phyloP scores from a whole-genome alignment of 2,888 invertebrate species.

The Cryptus armator region DNA sequence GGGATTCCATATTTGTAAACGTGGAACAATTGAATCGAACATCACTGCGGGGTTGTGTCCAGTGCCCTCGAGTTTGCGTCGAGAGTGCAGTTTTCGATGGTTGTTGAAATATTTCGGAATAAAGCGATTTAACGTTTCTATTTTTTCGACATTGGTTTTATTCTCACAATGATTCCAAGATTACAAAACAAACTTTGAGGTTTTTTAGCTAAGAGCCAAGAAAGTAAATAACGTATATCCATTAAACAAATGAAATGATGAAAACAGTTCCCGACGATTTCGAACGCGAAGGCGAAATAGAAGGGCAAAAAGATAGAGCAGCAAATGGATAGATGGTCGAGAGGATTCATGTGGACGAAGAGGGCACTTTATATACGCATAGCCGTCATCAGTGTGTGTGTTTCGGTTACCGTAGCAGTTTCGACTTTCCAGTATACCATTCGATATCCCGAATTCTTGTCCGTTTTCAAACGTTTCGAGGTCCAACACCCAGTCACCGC shows the following conservation, averaged over 20 bases:
- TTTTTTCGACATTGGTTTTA: too few species aligned
- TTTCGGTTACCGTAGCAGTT: constrained; percentile 16
- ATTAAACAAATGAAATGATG: neutral
- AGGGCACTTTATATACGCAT: neutral
- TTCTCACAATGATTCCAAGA: too few species aligned
- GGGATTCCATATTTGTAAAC: constrained; percentile 23
- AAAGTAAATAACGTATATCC: neutral
- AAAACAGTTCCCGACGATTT: neutral
- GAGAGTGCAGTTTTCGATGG: neutral
- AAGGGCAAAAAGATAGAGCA: neutral
- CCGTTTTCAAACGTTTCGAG: constrained; percentile 31
- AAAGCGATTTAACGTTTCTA: too few species aligned
- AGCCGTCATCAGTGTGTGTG: neutral
- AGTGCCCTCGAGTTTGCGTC: neutral
- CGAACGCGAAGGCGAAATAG: neutral
- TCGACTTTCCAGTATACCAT: constrained; percentile 41
- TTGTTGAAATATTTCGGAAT: neutral
- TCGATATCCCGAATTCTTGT: constrained; percentile 42
- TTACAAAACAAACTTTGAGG: too few species aligned
- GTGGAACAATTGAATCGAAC: constrained; percentile 1
- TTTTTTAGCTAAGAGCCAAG: too few species aligned
- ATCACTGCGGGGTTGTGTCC: neutral
- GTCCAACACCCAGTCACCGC: neutral
- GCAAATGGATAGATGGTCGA: neutral
- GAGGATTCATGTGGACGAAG: neutral